Conservation (phyloP, 2,888 invertebrate genomes). For the Drosophila recens region DNA sequence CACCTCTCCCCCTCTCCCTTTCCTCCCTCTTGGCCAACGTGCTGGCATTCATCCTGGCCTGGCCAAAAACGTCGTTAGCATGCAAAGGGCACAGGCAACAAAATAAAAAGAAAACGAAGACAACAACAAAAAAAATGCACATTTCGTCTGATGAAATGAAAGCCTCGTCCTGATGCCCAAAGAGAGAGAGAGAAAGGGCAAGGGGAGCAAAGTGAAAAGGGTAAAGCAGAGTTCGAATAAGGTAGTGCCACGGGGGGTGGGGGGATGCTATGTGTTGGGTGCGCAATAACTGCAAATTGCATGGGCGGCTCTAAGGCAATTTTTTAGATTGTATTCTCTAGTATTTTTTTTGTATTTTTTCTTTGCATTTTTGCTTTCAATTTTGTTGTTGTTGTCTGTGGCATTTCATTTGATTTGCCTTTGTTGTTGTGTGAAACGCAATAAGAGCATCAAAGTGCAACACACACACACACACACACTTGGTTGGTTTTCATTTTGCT, state of each 20-base stretch:
- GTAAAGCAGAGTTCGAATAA: background rate
- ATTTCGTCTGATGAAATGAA: conserved; percentile 79
- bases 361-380: conserved; percentile 6
- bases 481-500: conserved; percentile 49
- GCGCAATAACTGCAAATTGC: conserved; percentile 80
- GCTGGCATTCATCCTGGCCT: conserved; percentile 64
- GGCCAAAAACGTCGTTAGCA: conserved; percentile 69
- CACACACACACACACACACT: conserved; percentile 48
- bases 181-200: conserved; percentile 2
- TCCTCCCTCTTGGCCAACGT: conserved; percentile 28
- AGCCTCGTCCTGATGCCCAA: conserved; percentile 67
- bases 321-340: conserved; percentile 47
- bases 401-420: conserved; percentile 79
- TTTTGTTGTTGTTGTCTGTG: conserved; percentile 57
- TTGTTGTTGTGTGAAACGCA: conserved; percentile 65
- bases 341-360: conserved; percentile 7
- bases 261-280: conserved; percentile 47
- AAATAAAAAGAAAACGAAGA: conserved; percentile 2
- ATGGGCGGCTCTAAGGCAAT: conserved; percentile 80
- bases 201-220: background rate
- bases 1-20: background rate
- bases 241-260: background rate
- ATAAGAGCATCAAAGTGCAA: conserved; percentile 80
- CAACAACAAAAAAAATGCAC: conserved; percentile 36
- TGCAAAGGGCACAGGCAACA: conserved; percentile 47